A percentile compares a stretch with the other conserved stretches of the same genome.
These are phyloP conservation scores for Amblyjoppa fuscipennis DNA, from an alignment of 2,888 invertebrate species.

Conservation along the genomic window DNA sequence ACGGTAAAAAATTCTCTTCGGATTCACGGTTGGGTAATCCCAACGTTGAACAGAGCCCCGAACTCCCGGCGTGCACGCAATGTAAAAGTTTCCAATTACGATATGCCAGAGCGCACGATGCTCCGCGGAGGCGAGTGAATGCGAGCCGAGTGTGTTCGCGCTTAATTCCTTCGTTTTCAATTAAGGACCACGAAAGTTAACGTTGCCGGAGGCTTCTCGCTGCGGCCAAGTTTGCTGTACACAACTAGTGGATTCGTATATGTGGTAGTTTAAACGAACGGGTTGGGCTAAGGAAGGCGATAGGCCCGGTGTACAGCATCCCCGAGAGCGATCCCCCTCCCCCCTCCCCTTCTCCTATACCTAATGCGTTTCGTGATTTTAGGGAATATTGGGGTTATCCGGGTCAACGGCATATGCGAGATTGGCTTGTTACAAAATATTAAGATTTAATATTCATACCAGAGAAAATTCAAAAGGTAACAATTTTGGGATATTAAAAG, in stretches of 20 bases:
- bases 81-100: slow-evolving; percentile 78
- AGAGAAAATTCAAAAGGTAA: neutral
- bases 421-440: neutral
- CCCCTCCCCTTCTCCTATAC: neutral
- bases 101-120: slow-evolving; percentile 53
- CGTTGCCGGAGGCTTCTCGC: slow-evolving; percentile 52
- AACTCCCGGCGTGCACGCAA: slow-evolving; percentile 68
- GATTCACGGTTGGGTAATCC: slow-evolving; percentile 73
- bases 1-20: slow-evolving; percentile 73
- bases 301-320: slow-evolving; percentile 53
- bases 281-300: slow-evolving; percentile 53
- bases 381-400: neutral
- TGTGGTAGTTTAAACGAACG: slow-evolving; percentile 32
- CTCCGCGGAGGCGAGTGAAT: slow-evolving; percentile 23
- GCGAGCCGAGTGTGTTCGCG: slow-evolving; percentile 17
- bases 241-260: neutral
- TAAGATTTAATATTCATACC: neutral
- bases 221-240: slow-evolving; percentile 27
- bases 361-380: slow-evolving; percentile 28
- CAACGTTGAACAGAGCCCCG: slow-evolving; percentile 39
- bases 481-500: neutral
- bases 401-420: neutral
- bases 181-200: slow-evolving; percentile 73
- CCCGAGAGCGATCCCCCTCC: slow-evolving; percentile 24
- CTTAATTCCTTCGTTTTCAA: slow-evolving; percentile 73